Evolutionary conservation across 2,113 vertebrate genomes (phyloP).

Genomic region (Oryzias woworae): DNA sequence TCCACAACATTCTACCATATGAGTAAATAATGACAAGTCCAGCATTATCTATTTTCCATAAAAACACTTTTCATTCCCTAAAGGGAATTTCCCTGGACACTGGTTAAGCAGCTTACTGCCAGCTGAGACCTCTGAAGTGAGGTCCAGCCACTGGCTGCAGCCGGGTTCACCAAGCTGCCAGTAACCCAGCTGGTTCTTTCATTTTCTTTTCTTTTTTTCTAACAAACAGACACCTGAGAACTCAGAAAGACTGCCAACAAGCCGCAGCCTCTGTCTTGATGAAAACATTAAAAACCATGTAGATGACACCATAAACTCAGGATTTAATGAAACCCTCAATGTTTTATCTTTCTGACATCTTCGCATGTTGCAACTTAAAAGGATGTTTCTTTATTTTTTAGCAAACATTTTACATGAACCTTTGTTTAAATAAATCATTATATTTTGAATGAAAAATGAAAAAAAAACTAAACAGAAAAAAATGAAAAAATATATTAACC

Average conservation of each 20-base stretch:
- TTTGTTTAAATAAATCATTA: no score
- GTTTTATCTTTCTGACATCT: not conserved
- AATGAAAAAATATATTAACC: no score
- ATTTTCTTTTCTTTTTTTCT: no score
- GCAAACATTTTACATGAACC: no score
- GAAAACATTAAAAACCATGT: conserved; percentile 12
- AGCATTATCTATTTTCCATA: conserved; percentile 33
- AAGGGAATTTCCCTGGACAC: conserved; percentile 24
- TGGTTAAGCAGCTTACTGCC: conserved; percentile 37
- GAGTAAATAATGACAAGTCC: not conserved
- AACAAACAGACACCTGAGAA: conserved; percentile 54
- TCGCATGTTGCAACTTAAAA: no score
- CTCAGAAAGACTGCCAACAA: conserved; percentile 35
- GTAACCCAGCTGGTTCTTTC: conserved; percentile 46
- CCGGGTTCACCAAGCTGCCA: conserved; percentile 39
- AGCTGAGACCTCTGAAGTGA: conserved; percentile 55
- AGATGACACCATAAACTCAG: conserved; percentile 11
- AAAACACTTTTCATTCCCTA: conserved; percentile 34
- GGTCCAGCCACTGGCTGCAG: conserved; percentile 39
- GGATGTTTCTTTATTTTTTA: no score
- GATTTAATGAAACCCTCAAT: not conserved
- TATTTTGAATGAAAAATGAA: no score
- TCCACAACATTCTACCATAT: no score
- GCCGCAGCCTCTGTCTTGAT: conserved; percentile 30
- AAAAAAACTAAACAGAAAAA: no score